Base-by-base conservation (phyloP, 2,888 invertebrate genomes). In the Oscheius onirici region DNA sequence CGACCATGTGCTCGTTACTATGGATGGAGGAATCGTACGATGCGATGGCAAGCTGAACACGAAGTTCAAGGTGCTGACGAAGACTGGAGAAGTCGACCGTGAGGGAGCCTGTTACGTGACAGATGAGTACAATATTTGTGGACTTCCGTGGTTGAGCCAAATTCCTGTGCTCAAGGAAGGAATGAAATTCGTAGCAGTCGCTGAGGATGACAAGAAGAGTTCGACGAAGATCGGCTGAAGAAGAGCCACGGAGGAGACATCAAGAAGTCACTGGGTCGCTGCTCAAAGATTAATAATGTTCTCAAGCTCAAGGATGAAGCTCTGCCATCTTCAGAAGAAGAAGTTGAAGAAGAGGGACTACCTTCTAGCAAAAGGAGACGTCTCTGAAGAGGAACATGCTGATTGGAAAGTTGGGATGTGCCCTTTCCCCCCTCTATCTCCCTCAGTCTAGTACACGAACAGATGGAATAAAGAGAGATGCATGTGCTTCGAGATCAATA, bases 231-330 rank as follows among this genome's bases (percentile, higher is more conserved):
- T 20, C 65, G 58, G 58, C 13, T 22, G 52, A 69, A 43, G n/a
- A 8, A 55, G 2, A 74, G 41, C n/a, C n/a, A n/a, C 26, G 40
- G 57, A 0, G 51, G 55, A 6, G 73, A 68, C 13, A 73, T 75
- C 70, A 17, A 44, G 22, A 20, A 17, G 17, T 68, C 60, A 10
- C 63, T 75, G 0, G 75, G 77, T n/a, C 22, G 41, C 10, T 77
- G 73, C 60, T 66, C 55, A 8, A 73, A 69, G 44, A 44, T 49
- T 1, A 68, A 58, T 11, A 75, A 74, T 0, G 11, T 22, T 8
- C 67, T 75, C 6, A n/a, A 66, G 1, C 72, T 77, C 15, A 73
- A 70, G 34, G 0, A 34, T 34, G 8, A 34, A 3, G 34, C 34
- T 34, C 5, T 34, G 34, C 34, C 34, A 8, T 34, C 34, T 34